Conservation (phyloP, 2,113 vertebrate genomes). For the Mastomys natalensis region DNA sequence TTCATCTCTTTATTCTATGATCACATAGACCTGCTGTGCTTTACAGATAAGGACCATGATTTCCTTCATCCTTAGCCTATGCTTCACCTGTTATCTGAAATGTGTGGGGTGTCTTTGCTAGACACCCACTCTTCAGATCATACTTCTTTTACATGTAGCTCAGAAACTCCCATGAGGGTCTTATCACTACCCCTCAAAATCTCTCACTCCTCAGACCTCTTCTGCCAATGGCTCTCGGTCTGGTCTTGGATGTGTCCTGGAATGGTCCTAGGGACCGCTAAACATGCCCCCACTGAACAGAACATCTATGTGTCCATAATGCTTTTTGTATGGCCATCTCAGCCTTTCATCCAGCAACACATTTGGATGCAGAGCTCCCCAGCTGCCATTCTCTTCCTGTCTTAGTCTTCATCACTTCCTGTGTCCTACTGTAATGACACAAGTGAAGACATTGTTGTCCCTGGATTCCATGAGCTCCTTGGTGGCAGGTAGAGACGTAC, state of each 20-base stretch:
- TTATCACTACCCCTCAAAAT: not conserved
- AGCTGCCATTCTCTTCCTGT: not conserved
- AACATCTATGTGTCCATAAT: not conserved
- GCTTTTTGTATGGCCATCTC: not conserved
- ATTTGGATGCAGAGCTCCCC: not conserved
- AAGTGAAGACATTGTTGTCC: not conserved
- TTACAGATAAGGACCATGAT: not conserved
- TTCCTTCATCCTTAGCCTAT: accelerated
- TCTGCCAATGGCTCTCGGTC: not conserved
- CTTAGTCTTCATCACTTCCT: not conserved
- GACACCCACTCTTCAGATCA: not conserved
- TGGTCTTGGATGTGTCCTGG: not conserved
- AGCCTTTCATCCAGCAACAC: not conserved
- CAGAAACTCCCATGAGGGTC: not conserved
- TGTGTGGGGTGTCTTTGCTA: not conserved
- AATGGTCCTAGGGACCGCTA: not conserved
- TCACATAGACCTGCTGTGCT: not conserved
- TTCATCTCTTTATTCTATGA: not conserved
- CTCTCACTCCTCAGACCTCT: not conserved
- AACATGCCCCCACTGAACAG: not conserved
- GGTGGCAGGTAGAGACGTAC: not conserved
- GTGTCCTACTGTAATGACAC: not conserved
- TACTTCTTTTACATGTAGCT: not conserved
- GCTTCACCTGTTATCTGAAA: not conserved
- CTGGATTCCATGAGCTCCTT: not conserved